phyloP scores from a whole-genome alignment of 2,888 invertebrate species.

The Dendrolimus pini region DNA sequence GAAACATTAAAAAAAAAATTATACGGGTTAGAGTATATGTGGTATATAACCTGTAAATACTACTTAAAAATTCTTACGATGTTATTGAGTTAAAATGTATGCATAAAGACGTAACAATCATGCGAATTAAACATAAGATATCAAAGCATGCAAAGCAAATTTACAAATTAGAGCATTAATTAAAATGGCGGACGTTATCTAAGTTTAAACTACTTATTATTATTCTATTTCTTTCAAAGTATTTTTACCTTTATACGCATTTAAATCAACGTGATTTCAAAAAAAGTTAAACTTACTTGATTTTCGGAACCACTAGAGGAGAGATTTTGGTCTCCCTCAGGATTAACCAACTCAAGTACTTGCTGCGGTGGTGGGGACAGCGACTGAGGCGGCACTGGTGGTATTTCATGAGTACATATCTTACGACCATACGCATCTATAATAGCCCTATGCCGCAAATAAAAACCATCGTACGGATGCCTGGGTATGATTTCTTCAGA shows the following conservation, averaged over 20 bases:
- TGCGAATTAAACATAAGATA: background rate
- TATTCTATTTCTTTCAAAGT: background rate
- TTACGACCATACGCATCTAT: slow-evolving; percentile 58
- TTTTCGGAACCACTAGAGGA: slow-evolving; percentile 31
- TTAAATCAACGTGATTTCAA: slow-evolving; percentile 30
- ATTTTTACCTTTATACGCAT: slow-evolving; percentile 27
- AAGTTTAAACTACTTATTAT: background rate
- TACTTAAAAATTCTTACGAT: too few relatives aligned
- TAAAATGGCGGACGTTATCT: slow-evolving; percentile 1
- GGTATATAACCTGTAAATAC: too few relatives aligned
- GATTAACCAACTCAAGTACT: slow-evolving; percentile 18
- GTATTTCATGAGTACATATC: slow-evolving; percentile 62
- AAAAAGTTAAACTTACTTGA: slow-evolving; percentile 45
- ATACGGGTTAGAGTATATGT: background rate
- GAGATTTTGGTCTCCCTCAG: slow-evolving; percentile 24
- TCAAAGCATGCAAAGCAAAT: slow-evolving; percentile 1
- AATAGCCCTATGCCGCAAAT: slow-evolving; percentile 56
- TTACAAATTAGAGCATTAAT: slow-evolving; percentile 1
- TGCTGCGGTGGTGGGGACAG: slow-evolving; percentile 38
- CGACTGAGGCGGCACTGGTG: slow-evolving; percentile 44
- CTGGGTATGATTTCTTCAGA: slow-evolving; percentile 55
- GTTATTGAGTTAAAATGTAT: background rate
- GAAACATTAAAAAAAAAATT: slow-evolving; percentile 31
- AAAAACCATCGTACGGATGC: slow-evolving; percentile 70
- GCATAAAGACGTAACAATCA: background rate